phyloP scores from a whole-genome alignment of 2,888 invertebrate species.

The Mermis nigrescens region DNA sequence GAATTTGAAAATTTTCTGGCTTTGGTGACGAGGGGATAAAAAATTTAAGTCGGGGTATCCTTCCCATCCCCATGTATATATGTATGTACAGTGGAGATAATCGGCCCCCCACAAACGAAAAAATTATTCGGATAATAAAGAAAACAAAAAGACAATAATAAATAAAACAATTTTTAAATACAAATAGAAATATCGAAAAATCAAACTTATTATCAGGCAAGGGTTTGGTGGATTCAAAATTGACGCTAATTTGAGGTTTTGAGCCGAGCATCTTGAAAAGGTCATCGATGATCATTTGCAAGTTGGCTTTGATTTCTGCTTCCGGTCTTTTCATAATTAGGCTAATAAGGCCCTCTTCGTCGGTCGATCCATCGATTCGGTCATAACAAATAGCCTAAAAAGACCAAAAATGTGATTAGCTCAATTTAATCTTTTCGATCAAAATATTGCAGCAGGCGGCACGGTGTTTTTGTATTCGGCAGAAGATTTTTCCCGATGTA shows the following conservation, averaged over 20 bases:
- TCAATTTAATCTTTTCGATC: neutral
- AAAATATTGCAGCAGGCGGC: neutral
- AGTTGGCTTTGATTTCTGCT: slow-evolving; percentile 55
- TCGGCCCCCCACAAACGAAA: no score
- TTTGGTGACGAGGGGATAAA: no score
- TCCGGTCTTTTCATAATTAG: slow-evolving; percentile 62
- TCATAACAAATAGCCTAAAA: slow-evolving; percentile 44
- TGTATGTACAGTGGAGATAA: no score
- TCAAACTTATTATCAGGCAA: slow-evolving; percentile 48
- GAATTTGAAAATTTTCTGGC: no score
- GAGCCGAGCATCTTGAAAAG: slow-evolving; percentile 24
- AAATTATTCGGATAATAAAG: no score
- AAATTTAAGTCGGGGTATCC: no score
- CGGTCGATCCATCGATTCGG: slow-evolving; percentile 60
- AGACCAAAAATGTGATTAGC: neutral
- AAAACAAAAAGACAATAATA: no score
- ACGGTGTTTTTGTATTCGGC: no score
- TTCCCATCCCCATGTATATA: no score
- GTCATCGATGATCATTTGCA: slow-evolving; percentile 40
- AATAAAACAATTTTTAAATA: no score
- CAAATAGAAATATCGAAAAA: no score
- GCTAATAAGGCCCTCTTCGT: slow-evolving; percentile 73
- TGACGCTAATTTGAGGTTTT: slow-evolving; percentile 15
- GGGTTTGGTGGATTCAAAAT: slow-evolving; percentile 50
- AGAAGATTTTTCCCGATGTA: no score